Evolutionary conservation across 2,888 invertebrate species (phyloP), one percentile per base, ranked within the genome.

Genomic region (Fragum fragum): DNA sequence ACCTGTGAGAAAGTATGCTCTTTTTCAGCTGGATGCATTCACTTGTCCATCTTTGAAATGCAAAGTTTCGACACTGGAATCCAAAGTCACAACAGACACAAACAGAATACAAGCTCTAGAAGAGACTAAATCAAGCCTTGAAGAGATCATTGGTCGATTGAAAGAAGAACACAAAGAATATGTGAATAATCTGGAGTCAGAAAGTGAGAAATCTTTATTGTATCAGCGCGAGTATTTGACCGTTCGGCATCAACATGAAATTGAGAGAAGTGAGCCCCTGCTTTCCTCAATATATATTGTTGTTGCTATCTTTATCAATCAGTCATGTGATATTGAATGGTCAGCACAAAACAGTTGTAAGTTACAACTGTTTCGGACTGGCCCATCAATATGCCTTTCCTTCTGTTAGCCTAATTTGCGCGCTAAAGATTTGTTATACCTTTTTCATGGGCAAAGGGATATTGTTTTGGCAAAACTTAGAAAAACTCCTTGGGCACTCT

Each of bases 21-120:
- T 47, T 47, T 28, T 47, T 72, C 52, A 91, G 91, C 95, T 96
- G 91, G 96, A 96, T 91, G 96, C 96, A 66, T 96, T 96, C 84
- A 95, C 96, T 82, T 95, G 95, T 36, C 96, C 96, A 9, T 92
- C 93, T 57, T 81, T 94, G 39, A 79, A 87, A 47, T 86, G 75
- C 26, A 89, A 93, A 73, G 83, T 93, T 42, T 80, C 90, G 29
- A 71, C 39, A 23, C 76, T 88, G 11, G 89, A 91, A 76, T 86
- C 89, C 59, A 87, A 92, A 77, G 83, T 92, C 11, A 74, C 70
- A 32, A 86, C 91, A 47, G 85, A 88, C 36, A 83, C 90, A 57
- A 68, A 74, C 42, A 80, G 90, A 70, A 74, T 82, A n/a, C 52
- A 55, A 28, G 70, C n/a, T 39, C 76, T 79, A 21, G 81, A 81